Conservation (phyloP, 2,797 vertebrate genomes). For the Myotis pilosus region DNA sequence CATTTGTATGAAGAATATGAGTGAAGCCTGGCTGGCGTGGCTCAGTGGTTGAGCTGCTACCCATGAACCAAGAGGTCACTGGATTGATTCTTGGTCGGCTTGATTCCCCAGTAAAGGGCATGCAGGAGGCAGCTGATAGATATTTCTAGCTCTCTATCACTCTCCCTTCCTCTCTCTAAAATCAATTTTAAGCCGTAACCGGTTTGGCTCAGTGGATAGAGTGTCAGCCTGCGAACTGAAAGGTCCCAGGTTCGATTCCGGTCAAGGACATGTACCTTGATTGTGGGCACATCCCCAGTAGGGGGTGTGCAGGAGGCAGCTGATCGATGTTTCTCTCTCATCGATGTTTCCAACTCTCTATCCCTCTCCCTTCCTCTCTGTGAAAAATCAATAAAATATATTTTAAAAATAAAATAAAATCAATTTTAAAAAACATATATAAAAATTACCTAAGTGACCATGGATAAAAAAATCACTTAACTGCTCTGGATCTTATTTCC, state of each 20-base stretch:
- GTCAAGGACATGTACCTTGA: no score
- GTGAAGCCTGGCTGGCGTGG: neutral
- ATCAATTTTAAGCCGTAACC: no score
- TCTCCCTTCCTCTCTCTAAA: no score
- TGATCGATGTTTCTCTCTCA: no score
- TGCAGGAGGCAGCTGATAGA: neutral
- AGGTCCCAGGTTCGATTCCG: no score
- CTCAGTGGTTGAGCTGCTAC: neutral
- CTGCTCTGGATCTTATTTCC: neutral
- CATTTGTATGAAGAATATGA: conserved; percentile 16
- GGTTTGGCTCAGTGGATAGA: no score
- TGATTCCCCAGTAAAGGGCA: neutral
- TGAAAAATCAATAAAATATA: neutral
- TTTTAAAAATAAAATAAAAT: no score
- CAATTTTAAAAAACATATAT: no score
- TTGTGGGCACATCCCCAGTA: no score
- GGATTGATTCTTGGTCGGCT: neutral
- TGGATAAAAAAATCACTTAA: neutral
- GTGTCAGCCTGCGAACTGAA: no score
- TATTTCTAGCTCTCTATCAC: neutral
- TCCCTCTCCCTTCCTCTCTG: neutral
- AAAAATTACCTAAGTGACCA: neutral
- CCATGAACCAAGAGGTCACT: neutral
- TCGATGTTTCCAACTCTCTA: no score
- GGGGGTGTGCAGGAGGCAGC: no score